Percentiles rank a stretch among this genome's conserved stretches.
Evolutionary conservation across 2,888 invertebrate genomes (phyloP).

Genomic region (Synergus laeviventris): DNA sequence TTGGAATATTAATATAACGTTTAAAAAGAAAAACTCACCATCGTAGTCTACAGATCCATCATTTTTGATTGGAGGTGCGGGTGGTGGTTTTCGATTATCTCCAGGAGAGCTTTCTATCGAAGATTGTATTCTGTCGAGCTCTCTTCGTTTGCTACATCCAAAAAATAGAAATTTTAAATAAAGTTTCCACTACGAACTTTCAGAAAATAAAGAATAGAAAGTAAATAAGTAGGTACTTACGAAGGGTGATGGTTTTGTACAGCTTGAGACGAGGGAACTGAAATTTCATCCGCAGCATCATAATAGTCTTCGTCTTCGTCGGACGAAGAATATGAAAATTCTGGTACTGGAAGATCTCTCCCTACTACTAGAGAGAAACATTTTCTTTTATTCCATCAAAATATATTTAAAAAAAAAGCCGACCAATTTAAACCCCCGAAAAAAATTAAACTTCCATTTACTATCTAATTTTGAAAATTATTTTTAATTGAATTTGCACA

Average conservation of each 20-base stretch:
- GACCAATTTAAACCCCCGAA: background rate
- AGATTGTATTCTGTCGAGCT: constrained; percentile 61
- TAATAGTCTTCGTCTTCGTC: constrained; percentile 97
- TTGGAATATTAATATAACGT: background rate
- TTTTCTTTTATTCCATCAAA: background rate
- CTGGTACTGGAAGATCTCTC: constrained; percentile 87
- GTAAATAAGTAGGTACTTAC: constrained; percentile 58
- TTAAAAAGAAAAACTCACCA: constrained; percentile 76
- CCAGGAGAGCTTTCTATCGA: constrained; percentile 55
- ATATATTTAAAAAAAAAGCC: background rate
- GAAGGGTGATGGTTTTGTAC: constrained; percentile 63
- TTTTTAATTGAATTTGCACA: background rate
- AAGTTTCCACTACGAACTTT: background rate
- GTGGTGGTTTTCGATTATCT: constrained; percentile 69
- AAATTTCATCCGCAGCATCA: constrained; percentile 88
- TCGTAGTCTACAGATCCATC: constrained; percentile 89
- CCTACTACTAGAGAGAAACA: constrained; percentile 65
- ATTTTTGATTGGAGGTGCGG: constrained; percentile 79
- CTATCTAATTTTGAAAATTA: constrained; percentile 23
- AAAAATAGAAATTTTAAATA: constrained; percentile 13
- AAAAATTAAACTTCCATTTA: background rate
- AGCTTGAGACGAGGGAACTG: constrained; percentile 59
- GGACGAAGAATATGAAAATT: constrained; percentile 97
- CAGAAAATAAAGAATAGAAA: background rate
- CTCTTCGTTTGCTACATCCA: constrained; percentile 65